Evolutionary conservation across 2,113 vertebrate genomes (phyloP).

Genomic region (Lamprologus callipterus): DNA sequence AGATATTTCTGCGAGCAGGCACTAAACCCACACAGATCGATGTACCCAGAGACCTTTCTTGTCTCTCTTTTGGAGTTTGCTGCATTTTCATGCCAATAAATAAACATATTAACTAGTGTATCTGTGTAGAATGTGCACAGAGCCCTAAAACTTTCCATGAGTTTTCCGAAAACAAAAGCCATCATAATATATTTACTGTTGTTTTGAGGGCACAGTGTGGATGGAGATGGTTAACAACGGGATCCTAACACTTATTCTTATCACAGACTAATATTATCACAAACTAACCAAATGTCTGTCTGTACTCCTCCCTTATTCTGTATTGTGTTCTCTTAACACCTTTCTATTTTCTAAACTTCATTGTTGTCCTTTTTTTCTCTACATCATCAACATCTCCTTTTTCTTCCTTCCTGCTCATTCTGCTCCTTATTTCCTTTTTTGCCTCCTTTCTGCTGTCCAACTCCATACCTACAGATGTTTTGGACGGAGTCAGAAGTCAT

Average conservation of each 20-base stretch:
- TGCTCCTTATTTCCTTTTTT: background rate
- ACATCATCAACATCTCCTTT: background rate
- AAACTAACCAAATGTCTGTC: background rate
- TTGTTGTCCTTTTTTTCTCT: background rate
- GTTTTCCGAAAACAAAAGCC: background rate
- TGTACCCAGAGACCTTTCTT: background rate
- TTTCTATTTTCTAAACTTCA: background rate
- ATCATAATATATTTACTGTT: background rate
- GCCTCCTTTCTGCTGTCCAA: background rate
- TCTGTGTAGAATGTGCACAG: background rate
- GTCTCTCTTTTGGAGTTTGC: background rate
- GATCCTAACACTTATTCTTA: background rate
- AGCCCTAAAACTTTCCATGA: background rate
- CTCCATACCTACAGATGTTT: conserved; percentile 36
- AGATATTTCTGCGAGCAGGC: background rate
- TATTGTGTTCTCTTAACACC: background rate
- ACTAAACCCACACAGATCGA: background rate
- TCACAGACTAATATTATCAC: background rate
- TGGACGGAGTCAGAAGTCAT: conserved; percentile 26
- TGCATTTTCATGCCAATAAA: background rate
- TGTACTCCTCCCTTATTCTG: background rate
- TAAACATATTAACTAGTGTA: background rate
- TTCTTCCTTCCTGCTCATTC: background rate
- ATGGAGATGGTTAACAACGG: background rate
- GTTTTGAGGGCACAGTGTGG: background rate